These are phyloP conservation scores for Anableps anableps DNA, from an alignment of 2,797 vertebrate species.

Conservation along the genomic window DNA sequence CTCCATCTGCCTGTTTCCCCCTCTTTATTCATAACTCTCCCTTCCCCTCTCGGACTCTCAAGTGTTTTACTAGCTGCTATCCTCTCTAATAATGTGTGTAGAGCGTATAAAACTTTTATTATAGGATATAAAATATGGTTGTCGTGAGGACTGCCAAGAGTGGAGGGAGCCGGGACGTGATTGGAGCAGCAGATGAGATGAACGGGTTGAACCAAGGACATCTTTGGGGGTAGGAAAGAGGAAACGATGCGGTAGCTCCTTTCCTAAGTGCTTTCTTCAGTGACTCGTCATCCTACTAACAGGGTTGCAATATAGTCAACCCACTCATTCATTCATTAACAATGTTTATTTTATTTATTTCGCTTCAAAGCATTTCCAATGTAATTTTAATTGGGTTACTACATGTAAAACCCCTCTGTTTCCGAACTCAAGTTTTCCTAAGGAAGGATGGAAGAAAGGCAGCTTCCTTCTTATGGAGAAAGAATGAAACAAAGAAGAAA, in stretches of 20 bases:
- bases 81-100: conserved; percentile 82
- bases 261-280: neutral
- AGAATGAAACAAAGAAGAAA: neutral
- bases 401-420: neutral
- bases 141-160: conserved; percentile 73
- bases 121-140: conserved; percentile 78
- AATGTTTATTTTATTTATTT: conserved; percentile 44
- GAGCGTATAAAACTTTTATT: conserved; percentile 83
- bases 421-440: neutral
- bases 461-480: neutral
- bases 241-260: conserved; percentile 14
- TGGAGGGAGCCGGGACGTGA: conserved; percentile 55
- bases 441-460: neutral
- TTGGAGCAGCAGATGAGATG: conserved; percentile 70
- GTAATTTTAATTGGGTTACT: conserved; percentile 12
- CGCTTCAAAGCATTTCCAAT: conserved; percentile 17
- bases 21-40: conserved; percentile 69
- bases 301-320: conserved; percentile 39
- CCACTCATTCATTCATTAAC: conserved; percentile 38
- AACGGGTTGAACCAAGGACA: conserved; percentile 65
- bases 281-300: conserved; percentile 38
- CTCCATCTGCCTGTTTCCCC: conserved; percentile 30
- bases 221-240: conserved; percentile 57
- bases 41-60: conserved; percentile 62
- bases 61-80: conserved; percentile 81